Evolutionary conservation across 2,797 vertebrate genomes (phyloP), one percentile per base, ranked within the genome.

Genomic region (Echeneis naucrates): DNA sequence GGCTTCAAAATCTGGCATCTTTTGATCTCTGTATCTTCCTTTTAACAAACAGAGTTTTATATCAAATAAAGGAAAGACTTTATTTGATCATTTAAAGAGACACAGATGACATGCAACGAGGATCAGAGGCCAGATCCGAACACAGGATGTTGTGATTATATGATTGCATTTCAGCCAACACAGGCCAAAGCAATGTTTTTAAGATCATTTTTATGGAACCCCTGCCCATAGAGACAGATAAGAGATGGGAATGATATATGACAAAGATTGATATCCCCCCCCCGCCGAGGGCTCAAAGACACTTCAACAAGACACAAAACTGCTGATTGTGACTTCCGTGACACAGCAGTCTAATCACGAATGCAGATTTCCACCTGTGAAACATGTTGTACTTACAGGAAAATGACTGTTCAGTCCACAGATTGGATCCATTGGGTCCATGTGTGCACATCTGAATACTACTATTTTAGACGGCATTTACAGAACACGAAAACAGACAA

Each of bases 71-170:
- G 53, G 55, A 72, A 61, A 47, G 23, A 52, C 58, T 69, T 78
- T 79, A 73, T 84, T 72, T 83, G 75, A 82, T 77, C 68, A 9
- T 68, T 68, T 75, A 86, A 87, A 78, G 62, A 83, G 74, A 62
- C 67, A 64, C 80, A 85, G 83, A 83, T 81, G 77, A 81, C 66
- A 85, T 11, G 81, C 83, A 73, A 65, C 71, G 33, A 38, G n/a
- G 83, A 86, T 85, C 86, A 86, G 62, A 85, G 77, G 61, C 38
- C 55, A 72, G 66, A 58, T 58, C 80, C 9, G 32, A 60, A 66
- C 12, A 42, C 84, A 85, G 80, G 77, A 89, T 83, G 84, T 83
- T 82, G 79, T 77, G 67, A 83, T 87, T 80, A 65, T 65, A 59
- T 55, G 60, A 57, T 74, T 82, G 72, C 13, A 37, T 50, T 71